phyloP scores from a whole-genome alignment of 2,888 invertebrate species.

The Oligia latruncula region DNA sequence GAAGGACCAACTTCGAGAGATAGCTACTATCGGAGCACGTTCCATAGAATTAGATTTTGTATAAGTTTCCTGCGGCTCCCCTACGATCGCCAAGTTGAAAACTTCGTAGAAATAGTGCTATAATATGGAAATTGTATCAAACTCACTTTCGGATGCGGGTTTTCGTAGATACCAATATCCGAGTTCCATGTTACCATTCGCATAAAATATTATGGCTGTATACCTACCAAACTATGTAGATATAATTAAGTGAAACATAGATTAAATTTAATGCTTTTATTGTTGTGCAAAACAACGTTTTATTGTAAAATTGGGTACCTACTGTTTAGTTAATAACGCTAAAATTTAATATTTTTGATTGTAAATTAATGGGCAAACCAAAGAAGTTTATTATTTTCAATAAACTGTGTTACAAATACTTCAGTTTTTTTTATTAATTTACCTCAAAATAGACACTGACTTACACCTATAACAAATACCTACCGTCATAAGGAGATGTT shows the following conservation, averaged over 20 bases:
- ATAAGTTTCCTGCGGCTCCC: slow-evolving; percentile 33
- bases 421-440: slow-evolving; percentile 58
- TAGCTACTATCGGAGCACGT: slow-evolving; percentile 21
- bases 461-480: not conserved
- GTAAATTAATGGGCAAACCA: slow-evolving; percentile 76
- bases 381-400: slow-evolving; percentile 87
- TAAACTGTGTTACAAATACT: slow-evolving; percentile 83
- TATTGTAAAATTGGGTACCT: slow-evolving; percentile 62
- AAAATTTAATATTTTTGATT: slow-evolving; percentile 69
- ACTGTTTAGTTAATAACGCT: slow-evolving; percentile 61
- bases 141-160: slow-evolving; percentile 8
- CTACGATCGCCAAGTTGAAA: slow-evolving; percentile 30
- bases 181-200: slow-evolving; percentile 15
- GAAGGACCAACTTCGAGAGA: slow-evolving; percentile 24
- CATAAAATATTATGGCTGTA: slow-evolving; percentile 51
- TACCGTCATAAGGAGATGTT: no score
- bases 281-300: slow-evolving; percentile 64
- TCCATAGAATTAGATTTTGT: slow-evolving; percentile 41
- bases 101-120: slow-evolving; percentile 24
- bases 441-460: not conserved
- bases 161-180: slow-evolving; percentile 10
- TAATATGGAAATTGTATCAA: slow-evolving; percentile 45
- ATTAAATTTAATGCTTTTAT: slow-evolving; percentile 70
- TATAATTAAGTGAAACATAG: slow-evolving; percentile 54
- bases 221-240: slow-evolving; percentile 53